phyloP scores from a whole-genome alignment of 2,113 vertebrate species.

The Delphinapterus leucas region DNA sequence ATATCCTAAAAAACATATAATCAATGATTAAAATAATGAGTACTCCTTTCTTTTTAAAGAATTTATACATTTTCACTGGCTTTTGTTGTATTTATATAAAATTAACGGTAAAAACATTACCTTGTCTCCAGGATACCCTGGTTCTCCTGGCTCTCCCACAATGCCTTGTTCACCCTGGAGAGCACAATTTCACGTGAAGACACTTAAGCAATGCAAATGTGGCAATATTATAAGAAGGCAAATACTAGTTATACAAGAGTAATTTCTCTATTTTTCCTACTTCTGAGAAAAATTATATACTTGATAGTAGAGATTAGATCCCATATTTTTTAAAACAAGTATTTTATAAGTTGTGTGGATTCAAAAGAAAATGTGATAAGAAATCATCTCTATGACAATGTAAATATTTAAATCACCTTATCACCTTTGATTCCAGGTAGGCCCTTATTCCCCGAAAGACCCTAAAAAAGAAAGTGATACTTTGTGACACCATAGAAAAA shows the following conservation, averaged over 20 bases:
- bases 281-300: constrained; percentile 6
- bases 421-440: constrained; percentile 99
- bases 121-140: constrained; percentile 95
- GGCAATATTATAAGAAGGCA: background rate
- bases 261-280: background rate
- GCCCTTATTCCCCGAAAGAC: constrained; percentile 91
- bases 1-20: background rate
- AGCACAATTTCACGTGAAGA: constrained; percentile 84
- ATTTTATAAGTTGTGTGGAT: background rate
- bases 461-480: constrained; percentile 81
- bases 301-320: background rate
- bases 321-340: background rate
- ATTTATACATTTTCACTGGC: background rate
- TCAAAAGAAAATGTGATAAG: constrained; percentile 26
- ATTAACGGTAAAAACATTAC: constrained; percentile 76
- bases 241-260: background rate
- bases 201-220: background rate
- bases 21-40: background rate
- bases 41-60: background rate
- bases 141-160: constrained; percentile 91
- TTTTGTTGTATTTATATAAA: background rate
- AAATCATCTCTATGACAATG: constrained; percentile 85
- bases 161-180: constrained; percentile 92
- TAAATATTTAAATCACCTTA: constrained; percentile 99
- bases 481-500: constrained; percentile 35